Conservation (phyloP, 64 coral and sea anemone species). For the Dendronephthya gigantea region DNA sequence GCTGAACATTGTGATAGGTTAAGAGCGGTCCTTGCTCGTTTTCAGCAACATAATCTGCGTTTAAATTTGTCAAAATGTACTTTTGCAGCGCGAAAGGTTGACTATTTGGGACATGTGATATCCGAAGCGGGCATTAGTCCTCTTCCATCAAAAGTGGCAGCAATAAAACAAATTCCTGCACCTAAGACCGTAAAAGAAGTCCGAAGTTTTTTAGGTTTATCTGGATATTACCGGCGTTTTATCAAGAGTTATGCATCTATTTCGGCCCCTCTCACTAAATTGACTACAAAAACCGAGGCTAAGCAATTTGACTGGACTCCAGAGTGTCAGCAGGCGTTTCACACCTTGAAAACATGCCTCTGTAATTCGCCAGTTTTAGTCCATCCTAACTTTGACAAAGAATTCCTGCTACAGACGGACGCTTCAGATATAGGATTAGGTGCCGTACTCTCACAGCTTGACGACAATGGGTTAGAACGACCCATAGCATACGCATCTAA, state of each 20-base stretch:
- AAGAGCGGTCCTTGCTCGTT: neutral
- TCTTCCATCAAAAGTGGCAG: constrained; percentile 29
- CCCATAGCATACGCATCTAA: constrained; percentile 19
- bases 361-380: constrained; percentile 5
- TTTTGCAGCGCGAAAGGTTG: constrained; percentile 15
- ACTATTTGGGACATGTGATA: constrained; percentile 31
- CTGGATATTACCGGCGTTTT: neutral
- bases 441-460: constrained; percentile 18
- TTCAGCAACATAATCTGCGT: constrained; percentile 8
- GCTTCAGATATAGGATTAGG: constrained; percentile 21
- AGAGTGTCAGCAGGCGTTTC: constrained; percentile 1
- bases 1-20: constrained; percentile 36
- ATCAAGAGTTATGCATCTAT: neutral
- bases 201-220: no score
- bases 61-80: constrained; percentile 41
- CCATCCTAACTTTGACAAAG: neutral
- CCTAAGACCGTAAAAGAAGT: neutral
- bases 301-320: neutral
- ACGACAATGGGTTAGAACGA: constrained; percentile 13
- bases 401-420: constrained; percentile 23
- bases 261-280: no score
- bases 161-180: constrained; percentile 18
- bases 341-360: neutral
- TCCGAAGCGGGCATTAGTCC: constrained; percentile 25
- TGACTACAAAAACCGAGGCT: no score